Base-by-base conservation (phyloP, 2,797 vertebrate genomes). In the Sylvilagus floridanus region DNA sequence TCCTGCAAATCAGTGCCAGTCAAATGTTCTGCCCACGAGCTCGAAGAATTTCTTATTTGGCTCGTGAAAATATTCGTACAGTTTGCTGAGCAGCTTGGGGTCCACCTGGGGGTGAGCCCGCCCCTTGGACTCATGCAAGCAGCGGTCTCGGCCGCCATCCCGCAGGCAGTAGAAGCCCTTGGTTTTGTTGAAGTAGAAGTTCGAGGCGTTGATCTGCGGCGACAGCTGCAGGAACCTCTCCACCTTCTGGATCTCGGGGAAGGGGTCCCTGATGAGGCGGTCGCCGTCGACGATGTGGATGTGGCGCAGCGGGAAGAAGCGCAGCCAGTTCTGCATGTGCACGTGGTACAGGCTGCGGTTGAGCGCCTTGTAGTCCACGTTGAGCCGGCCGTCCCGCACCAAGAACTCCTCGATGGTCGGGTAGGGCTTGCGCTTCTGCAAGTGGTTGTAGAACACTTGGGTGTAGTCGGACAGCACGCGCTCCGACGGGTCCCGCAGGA, bases 181-280 rank as follows among this genome's bases (percentile, higher is more conserved):
- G 0, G 99, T 99, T 97, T 99, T 99, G 96, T 99, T 99, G 91
- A 99, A 99, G 98, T 99, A 99, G 98, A 99, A 99, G 97, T 99
- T 99, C 2, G 99, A 99, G 68, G 99, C 98, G 8, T 99, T 99
- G 96, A 99, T 99, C 97, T 99, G 99, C 0, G 99, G 99, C 0
- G 99, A 98, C 75, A 99, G 98, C 87, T 98, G 98, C 37, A 99
- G 98, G 98, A 99, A 99, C 13, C 96, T 95, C 97, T 99, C 99
- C 35, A 99, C 99, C 93, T 98, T 99, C 96, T 99, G 99, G 98
- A 99, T 99, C 98, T 99, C 99, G 0, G 98, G 98, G 76, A 99
- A 98, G 0, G 99, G 99, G 97, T 99, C 98, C 97, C 98, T 98
- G 98, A 99, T 99, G 65, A 99, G 97, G 91, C 98, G 98, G 87